A percentile compares a stretch with the other conserved stretches of the same genome.
These are phyloP conservation scores for Hormaphis cornu DNA, from an alignment of 1,140 invertebrate genomes.

Conservation along the genomic window DNA sequence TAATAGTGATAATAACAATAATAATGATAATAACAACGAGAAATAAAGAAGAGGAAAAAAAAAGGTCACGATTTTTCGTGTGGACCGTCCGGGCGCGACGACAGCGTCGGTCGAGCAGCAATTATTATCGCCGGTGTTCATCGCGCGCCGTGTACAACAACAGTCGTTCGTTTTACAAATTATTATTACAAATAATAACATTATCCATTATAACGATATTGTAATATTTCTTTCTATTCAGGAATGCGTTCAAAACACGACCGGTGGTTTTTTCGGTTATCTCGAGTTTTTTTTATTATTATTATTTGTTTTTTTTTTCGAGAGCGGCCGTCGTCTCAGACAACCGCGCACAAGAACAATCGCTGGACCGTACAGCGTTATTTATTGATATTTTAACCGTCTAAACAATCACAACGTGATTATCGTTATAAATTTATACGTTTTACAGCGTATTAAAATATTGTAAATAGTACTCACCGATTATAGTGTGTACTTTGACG, in stretches of 20 bases:
- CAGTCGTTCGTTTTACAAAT: too few species aligned
- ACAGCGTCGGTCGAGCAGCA: too few species aligned
- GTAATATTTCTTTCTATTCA: background rate
- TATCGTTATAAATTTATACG: background rate
- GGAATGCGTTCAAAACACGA: background rate
- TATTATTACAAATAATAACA: too few species aligned
- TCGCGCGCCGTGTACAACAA: too few species aligned
- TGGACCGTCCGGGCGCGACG: constrained; percentile 1
- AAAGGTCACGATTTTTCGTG: constrained; percentile 25
- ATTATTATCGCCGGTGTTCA: constrained; percentile 2
- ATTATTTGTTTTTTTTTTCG: too few species aligned
- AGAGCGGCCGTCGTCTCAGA: too few species aligned
- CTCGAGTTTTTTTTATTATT: too few species aligned
- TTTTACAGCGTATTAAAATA: background rate
- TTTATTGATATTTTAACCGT: background rate
- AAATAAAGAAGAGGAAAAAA: background rate
- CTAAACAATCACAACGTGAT: too few species aligned
- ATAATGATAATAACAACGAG: background rate
- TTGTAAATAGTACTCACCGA: constrained; percentile 69
- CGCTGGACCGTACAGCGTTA: constrained; percentile 1
- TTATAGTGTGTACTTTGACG: constrained; percentile 93
- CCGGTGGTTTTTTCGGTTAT: too few species aligned
- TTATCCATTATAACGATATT: too few species aligned
- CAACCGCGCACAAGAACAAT: constrained; percentile 4
- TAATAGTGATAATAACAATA: too few species aligned